A percentile compares a stretch with the other conserved stretches of the same genome.
phyloP scores from a whole-genome alignment of 2,797 vertebrate genomes.

The Propithecus deckenii region DNA sequence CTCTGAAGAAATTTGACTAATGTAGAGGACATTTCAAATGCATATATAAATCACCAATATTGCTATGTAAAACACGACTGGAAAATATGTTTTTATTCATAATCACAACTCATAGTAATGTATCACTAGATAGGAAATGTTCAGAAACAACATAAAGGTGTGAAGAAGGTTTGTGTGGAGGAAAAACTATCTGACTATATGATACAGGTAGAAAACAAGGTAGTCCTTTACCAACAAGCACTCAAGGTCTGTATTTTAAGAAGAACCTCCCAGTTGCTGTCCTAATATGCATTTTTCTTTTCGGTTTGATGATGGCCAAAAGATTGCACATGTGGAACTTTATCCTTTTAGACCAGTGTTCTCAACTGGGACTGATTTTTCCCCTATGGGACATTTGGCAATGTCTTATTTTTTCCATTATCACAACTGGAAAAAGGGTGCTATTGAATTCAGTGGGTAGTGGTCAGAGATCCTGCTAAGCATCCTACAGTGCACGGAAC shows the following conservation, averaged over 20 bases:
- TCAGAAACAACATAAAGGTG: not conserved
- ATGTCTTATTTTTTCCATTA: not conserved
- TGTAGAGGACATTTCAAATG: not conserved
- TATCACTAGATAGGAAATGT: not conserved
- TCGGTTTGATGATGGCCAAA: not conserved
- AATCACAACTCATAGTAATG: not conserved
- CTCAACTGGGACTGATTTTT: not conserved
- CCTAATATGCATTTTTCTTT: not conserved
- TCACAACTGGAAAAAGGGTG: not conserved
- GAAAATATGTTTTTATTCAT: constrained; percentile 6
- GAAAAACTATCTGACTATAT: not conserved
- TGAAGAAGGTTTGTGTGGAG: not conserved
- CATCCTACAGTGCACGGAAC: not conserved
- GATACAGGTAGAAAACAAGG: not conserved
- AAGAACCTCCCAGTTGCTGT: not conserved
- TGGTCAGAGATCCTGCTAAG: not conserved
- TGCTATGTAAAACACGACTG: not conserved
- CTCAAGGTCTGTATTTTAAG: not conserved
- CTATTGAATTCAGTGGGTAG: not conserved
- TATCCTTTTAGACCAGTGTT: not conserved
- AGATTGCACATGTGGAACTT: not conserved
- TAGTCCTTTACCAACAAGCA: not conserved
- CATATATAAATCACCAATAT: not conserved
- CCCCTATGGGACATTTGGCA: not conserved
- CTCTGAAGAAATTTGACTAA: not conserved